Evolutionary conservation across 1,140 invertebrate genomes (phyloP), one percentile per base, ranked within the genome.

Genomic region (Lordiphosa clarofinis): DNA sequence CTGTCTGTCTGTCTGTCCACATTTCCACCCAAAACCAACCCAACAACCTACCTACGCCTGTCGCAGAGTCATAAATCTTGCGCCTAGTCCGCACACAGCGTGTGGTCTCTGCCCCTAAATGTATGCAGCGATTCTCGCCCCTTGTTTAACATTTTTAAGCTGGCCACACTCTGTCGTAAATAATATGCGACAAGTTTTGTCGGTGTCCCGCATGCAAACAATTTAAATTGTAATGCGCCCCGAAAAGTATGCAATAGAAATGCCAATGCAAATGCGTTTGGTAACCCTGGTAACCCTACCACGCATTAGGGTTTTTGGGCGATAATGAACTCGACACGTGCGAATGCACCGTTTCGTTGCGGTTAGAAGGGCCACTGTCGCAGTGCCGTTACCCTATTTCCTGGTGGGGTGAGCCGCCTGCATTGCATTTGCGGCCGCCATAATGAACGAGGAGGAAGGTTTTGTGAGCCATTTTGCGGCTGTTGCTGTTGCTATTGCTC

Each of bases 321-420:
- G 78, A 78, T 84, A 84, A 84, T 84, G 78, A 86, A 84, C 79
- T 86, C 78, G 48, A 55, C 68, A 70, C 68, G 65, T 68, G 54
- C 60, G 35, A 24, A 19, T 31, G n/a, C 43, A 31, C 42, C 24
- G 28, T 13, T 47, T 35, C 64, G 67, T 58, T 67, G 63, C 64
- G 37, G 59, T 62, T 62, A 42, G n/a, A 10, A 7, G 9, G 6
- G 15, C 21, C 19, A 60, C 38, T 68, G 64, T 64, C 54, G 63
- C 68, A 68, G 58, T 68, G 65, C 39, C 56, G 24, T 49, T 39
- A 44, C 42, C 42, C 12, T 21, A 4, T 21, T 21, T 21, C 21
- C 21, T 21, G 21, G 21, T 46, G 21, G 7, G 47, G 12, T 13
- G 43, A 37, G 37, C n/a, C n/a, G 21, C 39, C 72, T 76, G 78